A percentile compares a stretch with the other conserved stretches of the same genome.
Evolutionary conservation across 2,888 invertebrate species (phyloP).

Genomic region (Helleia helle): DNA sequence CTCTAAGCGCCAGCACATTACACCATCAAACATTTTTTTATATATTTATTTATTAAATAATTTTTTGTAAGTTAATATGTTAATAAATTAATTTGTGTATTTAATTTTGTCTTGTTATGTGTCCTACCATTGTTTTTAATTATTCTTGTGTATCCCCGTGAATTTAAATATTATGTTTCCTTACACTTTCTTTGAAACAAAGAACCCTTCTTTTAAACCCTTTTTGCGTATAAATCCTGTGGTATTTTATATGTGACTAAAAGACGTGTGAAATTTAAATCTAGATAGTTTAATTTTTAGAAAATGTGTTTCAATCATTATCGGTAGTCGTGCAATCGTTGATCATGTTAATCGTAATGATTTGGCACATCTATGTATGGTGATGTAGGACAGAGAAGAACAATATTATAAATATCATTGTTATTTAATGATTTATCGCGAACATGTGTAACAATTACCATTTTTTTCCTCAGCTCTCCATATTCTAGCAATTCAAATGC

Average conservation of each 20-base stretch:
- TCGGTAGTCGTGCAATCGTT: background rate
- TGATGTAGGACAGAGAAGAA: background rate
- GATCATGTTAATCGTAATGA: background rate
- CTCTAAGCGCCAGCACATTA: conserved; percentile 42
- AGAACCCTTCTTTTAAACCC: background rate
- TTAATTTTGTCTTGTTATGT: conserved; percentile 36
- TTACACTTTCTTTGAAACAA: background rate
- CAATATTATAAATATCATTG: no score
- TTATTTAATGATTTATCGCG: no score
- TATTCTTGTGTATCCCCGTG: background rate
- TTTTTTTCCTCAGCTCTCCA: no score
- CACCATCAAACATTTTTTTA: conserved; percentile 47
- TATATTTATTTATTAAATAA: conserved; percentile 61
- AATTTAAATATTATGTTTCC: background rate
- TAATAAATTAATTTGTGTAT: conserved; percentile 69
- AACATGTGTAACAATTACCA: no score
- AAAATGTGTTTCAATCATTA: background rate
- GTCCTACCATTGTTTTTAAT: conserved; percentile 29
- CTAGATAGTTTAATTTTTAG: no score
- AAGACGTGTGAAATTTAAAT: no score
- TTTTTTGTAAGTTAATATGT: conserved; percentile 64
- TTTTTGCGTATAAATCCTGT: background rate
- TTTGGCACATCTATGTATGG: background rate
- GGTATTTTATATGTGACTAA: background rate
- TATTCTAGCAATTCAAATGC: no score